Evolutionary conservation across 2,888 invertebrate genomes (phyloP), one percentile per base, ranked within the genome.

Genomic region (Hanleya hanleyi): DNA sequence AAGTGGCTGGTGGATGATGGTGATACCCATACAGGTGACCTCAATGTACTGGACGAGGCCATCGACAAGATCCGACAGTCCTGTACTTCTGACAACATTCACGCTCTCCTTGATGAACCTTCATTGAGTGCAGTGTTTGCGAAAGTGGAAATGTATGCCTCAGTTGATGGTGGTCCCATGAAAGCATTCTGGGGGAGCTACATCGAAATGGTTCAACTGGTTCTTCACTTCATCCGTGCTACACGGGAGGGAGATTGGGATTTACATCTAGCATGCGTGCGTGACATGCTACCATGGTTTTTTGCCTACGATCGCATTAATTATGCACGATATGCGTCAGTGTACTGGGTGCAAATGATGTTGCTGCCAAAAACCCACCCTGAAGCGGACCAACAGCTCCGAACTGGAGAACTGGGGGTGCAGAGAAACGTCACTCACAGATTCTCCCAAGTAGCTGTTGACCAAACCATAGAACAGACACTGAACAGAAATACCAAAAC

Each of bases 321-420:
- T 33, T 75, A 75, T 70, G 37, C 75, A n/a, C 22, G 67, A 3
- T 75, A 73, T 36, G 38, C 57, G 9, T 49, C 76, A 29, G 65
- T 68, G 9, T 79, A 79, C 67, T 78, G 41, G 70, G 51, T 67
- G 15, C 50, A 80, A 67, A 78, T 80, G 80, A 68, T 49, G n/a
- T 66, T 66, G 12, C 75, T 79, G 26, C 71, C 69, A 33, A 51
- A 61, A 37, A 36, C 22, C 35, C 70, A 78, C 62, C 73, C 75
- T 33, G 69, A 64, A 38, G 36, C 33, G 22, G 26, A 62, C n/a
- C 26, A 41, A n/a, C 26, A 67, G 9, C 37, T 72, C 22, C 6
- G 9, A 12, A 33, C 35, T 51, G 70, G 70, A 35, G 38, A 57
- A 26, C 71, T 57, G n/a, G 49, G 50, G 9, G 74, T 74, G 18